Evolutionary conservation across 2,797 vertebrate species (phyloP), one percentile per base, ranked within the genome.

Genomic region (Enteromius afrohamiltoni): DNA sequence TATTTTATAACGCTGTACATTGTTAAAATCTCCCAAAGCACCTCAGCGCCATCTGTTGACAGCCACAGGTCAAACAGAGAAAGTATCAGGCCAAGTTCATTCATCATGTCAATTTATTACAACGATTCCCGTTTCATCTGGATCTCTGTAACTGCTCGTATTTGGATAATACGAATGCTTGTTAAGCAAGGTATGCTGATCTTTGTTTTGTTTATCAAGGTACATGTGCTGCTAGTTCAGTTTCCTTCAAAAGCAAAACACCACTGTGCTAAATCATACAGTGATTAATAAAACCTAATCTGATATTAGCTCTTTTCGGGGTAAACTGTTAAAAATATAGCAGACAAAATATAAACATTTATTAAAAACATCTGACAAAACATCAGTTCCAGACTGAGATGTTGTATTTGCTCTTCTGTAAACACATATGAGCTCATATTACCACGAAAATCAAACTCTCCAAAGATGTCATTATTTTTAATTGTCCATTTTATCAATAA

Each of bases 341-440:
- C 31, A 62, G 7, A 74, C 31, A n/a, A 74, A 45, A 45, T 23
- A 77, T 55, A 21, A 75, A 77, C 53, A 65, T 34, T 73, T 68
- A 45, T 34, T 31, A 3, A 71, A 37, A n/a, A 14, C 7, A 60
- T 62, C 62, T 49, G 55, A 40, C 31, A 73, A 80, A 76, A 76
- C 29, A 77, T 80, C 83, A 81, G 83, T 77, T 81, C 71, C 83
- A 85, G 78, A 76, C 71, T 81, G 64, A 70, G 31, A 80, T 10
- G 16, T 42, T 34, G 7, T n/a, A 34, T 21, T 23, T 74, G 79
- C 42, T 23, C 47, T n/a, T n/a, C 21, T 73, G 1, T 42, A 16
- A 3, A 73, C 40, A 45, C 29, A 77, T 7, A 58, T 42, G 14
- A 21, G 40, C 23, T 19, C 31, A 77, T 4, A 21, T 58, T 8